phyloP scores from a whole-genome alignment of 1,140 invertebrate genomes.

The Dendrolimus punctatus region DNA sequence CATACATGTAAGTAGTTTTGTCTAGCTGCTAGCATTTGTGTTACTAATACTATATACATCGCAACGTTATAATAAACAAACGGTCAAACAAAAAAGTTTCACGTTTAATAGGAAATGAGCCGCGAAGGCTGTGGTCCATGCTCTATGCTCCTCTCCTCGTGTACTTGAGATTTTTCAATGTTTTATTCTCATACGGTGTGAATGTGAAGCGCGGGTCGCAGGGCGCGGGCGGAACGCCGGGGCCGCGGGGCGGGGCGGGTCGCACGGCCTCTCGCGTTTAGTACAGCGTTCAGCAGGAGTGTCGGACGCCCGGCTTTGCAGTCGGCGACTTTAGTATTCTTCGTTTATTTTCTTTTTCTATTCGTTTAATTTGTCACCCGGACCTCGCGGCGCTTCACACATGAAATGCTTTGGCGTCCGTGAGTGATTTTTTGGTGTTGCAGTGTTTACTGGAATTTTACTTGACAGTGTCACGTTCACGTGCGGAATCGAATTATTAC shows the following conservation, averaged over 20 bases:
- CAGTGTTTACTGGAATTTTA: conserved; percentile 40
- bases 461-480: conserved; percentile 62
- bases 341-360: conserved; percentile 71
- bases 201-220: conserved; percentile 51
- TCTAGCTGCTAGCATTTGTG: background rate
- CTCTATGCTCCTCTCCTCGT: conserved; percentile 23
- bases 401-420: conserved; percentile 37
- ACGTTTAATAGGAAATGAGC: conserved; percentile 18
- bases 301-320: conserved; percentile 63
- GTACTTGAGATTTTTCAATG: conserved; percentile 39
- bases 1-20: no score
- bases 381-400: conserved; percentile 32
- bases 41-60: background rate
- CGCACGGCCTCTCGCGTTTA: conserved; percentile 65
- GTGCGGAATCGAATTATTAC: conserved; percentile 60
- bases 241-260: conserved; percentile 50
- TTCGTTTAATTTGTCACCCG: conserved; percentile 64
- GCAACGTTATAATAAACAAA: conserved; percentile 18
- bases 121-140: conserved; percentile 1
- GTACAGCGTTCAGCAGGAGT: conserved; percentile 68
- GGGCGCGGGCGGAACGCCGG: conserved; percentile 39
- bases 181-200: conserved; percentile 45
- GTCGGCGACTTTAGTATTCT: conserved; percentile 66
- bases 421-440: conserved; percentile 42
- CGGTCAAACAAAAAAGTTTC: conserved; percentile 20